Evolutionary conservation across 2,888 invertebrate genomes (phyloP).

Genomic region (Vandiemenella viatica): DNA sequence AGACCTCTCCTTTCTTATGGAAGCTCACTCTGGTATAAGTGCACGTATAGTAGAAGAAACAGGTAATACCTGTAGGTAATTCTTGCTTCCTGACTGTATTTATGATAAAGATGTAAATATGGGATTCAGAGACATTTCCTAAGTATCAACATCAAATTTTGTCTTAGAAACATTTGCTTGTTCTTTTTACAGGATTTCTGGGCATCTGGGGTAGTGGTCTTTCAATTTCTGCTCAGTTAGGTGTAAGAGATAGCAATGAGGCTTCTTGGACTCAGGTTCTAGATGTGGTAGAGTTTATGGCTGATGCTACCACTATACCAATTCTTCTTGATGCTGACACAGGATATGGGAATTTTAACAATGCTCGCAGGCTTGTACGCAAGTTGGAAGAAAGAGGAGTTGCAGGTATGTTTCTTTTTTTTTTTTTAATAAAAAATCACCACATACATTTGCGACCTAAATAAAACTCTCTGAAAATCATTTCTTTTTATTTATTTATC

Average conservation of each 20-base stretch:
- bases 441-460: too few species aligned
- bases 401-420: constrained; percentile 23
- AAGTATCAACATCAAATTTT: too few species aligned
- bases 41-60: constrained; percentile 30
- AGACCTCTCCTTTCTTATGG: constrained; percentile 30
- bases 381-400: constrained; percentile 30
- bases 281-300: constrained; percentile 30
- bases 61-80: constrained; percentile 20
- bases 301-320: constrained; percentile 28
- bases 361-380: constrained; percentile 28
- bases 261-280: constrained; percentile 33
- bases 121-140: too few species aligned
- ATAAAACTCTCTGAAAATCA: not conserved
- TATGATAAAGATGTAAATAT: too few species aligned
- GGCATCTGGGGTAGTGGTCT: constrained; percentile 32
- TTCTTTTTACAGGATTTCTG: constrained; percentile 21
- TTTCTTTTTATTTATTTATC: not conserved
- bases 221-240: constrained; percentile 29
- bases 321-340: constrained; percentile 33
- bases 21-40: constrained; percentile 30
- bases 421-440: too few species aligned
- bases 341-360: constrained; percentile 33
- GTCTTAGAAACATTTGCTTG: too few species aligned
- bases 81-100: too few species aligned
- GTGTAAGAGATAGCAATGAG: constrained; percentile 31